Evolutionary conservation across 2,888 invertebrate species (phyloP), one percentile per base, ranked within the genome.

Genomic region (Helicoverpa assulta): DNA sequence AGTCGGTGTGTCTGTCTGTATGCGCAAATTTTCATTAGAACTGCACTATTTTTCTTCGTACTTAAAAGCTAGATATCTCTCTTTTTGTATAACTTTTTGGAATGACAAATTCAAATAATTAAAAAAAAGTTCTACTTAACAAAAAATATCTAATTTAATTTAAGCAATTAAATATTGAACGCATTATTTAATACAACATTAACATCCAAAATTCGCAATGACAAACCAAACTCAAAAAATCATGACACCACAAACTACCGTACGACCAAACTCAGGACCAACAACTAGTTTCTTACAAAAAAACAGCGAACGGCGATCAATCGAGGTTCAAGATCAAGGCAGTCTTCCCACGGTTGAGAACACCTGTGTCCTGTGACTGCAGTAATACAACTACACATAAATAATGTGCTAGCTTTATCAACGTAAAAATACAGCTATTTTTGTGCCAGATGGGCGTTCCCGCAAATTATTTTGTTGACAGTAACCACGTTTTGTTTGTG

Each of bases 321-420:
- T 89, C 88, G 89, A 85, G 81, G 86, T 86, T 83, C 86, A 88
- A 85, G 88, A 88, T 88, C 88, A 91, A 90, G 91, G 89, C 83
- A 85, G 80, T 84, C 90, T 94, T 94, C 94, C 93, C 94, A 94
- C 94, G 94, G 91, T 78, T 77, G 65, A 80, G 81, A 83, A 89
- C 94, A 94, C 94, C 94, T 94, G 94, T 93, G 92, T 90, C 88
- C 91, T 89, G 83, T 80, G 59, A 60, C 37, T 16, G 26, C 58
- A 12, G 71, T 82, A 80, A 54, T 72, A 60, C 70, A 21, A 58
- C 60, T 73, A 50, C 75, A 50, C 51, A 70, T 53, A 62, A 72
- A 77, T 56, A 64, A 73, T 63, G 79, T 80, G 80, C 72, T 54
- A 57, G 53, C 66, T 76, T 70, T 76, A 78, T 78, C 73, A 78